phyloP scores from a whole-genome alignment of 2,797 vertebrate genomes.

The Paedocypris micromegethes region DNA sequence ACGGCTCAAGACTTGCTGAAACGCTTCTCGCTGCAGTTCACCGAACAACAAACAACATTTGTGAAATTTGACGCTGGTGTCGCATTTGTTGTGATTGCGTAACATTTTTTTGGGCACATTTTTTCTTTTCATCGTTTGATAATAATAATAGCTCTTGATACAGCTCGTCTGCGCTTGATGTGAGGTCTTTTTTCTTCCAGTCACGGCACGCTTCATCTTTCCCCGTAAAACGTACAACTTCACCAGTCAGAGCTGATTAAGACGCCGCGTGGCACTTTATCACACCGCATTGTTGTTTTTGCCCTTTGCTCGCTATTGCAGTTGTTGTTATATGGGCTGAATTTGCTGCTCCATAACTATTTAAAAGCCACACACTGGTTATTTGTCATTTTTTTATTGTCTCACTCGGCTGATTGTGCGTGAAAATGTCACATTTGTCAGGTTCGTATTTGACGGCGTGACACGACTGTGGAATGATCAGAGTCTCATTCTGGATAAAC shows the following conservation, averaged over 20 bases:
- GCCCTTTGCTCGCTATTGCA: constrained; percentile 47
- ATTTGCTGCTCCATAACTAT: constrained; percentile 11
- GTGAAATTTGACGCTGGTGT: no score
- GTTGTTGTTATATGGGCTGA: constrained; percentile 42
- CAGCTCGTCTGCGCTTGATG: background rate
- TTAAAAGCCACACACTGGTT: constrained; percentile 5
- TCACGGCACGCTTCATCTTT: constrained; percentile 10
- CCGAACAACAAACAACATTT: no score
- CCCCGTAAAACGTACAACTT: constrained; percentile 21
- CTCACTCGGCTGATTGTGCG: constrained; percentile 7
- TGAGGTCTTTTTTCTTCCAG: constrained; percentile 17
- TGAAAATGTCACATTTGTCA: constrained; percentile 27
- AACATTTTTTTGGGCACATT: no score
- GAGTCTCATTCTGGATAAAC: constrained; percentile 1
- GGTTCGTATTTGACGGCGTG: constrained; percentile 8
- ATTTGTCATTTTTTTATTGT: constrained; percentile 5
- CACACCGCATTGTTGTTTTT: constrained; percentile 31
- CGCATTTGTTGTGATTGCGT: no score
- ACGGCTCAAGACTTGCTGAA: no score
- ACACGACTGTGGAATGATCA: background rate
- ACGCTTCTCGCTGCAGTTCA: no score
- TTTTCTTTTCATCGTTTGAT: no score
- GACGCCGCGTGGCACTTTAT: constrained; percentile 41
- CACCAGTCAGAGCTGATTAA: constrained; percentile 54
- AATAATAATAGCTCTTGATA: background rate